These are phyloP conservation scores for Serilophus lunatus DNA, from an alignment of 2,113 vertebrate species.

Conservation along the genomic window DNA sequence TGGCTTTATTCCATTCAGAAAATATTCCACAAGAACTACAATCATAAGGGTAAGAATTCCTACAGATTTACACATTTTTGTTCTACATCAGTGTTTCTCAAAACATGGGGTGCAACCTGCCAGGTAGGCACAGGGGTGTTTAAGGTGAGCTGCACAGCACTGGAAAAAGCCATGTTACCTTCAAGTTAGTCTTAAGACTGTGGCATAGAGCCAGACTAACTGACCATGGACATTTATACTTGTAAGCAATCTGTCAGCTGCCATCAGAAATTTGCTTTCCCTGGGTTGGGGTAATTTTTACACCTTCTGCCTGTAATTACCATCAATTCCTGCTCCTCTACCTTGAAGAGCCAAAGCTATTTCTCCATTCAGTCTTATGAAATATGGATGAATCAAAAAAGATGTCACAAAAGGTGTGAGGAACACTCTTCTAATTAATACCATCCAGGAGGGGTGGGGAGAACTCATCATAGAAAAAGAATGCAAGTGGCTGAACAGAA, in stretches of 20 bases:
- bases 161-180: background rate
- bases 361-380: background rate
- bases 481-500: background rate
- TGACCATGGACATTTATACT: background rate
- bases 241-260: background rate
- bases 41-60: background rate
- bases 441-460: background rate
- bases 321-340: background rate
- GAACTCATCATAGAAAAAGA: background rate
- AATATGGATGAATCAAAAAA: background rate
- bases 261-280: background rate
- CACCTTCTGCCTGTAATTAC: background rate
- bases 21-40: background rate
- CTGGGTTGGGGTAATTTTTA: background rate
- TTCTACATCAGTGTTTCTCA: background rate
- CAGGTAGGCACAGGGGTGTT: background rate
- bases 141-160: background rate
- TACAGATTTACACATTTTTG: background rate
- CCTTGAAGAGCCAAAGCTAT: background rate
- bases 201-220: background rate
- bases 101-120: background rate
- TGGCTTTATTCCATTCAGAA: background rate
- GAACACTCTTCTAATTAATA: background rate
- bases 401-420: background rate
- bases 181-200: background rate